phyloP scores from a whole-genome alignment of 2,113 vertebrate species.

The Sylvietta virens region DNA sequence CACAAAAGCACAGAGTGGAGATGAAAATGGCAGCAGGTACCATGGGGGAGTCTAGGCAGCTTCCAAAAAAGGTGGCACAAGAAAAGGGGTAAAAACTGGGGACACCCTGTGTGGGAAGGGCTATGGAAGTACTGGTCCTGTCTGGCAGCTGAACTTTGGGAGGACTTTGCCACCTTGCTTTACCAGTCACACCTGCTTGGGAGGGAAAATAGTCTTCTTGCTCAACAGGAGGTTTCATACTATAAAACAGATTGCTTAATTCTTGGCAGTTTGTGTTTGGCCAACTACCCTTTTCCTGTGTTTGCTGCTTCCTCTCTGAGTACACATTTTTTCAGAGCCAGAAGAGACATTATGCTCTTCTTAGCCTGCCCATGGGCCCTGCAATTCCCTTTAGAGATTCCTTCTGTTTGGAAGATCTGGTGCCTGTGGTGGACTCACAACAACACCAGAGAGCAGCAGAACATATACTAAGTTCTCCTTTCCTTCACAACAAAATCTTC shows the following conservation, averaged over 20 bases:
- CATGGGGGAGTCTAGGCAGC: neutral
- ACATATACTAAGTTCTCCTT: neutral
- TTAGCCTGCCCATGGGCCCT: neutral
- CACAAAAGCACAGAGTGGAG: neutral
- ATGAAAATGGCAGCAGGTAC: neutral
- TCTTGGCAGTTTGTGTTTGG: neutral
- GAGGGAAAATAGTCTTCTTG: neutral
- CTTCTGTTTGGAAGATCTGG: neutral
- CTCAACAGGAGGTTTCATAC: constrained; percentile 3
- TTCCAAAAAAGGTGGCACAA: neutral
- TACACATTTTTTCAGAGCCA: neutral
- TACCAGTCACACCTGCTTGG: neutral
- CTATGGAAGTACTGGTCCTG: neutral
- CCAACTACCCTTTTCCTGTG: neutral
- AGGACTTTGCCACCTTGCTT: neutral
- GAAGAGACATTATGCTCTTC: neutral
- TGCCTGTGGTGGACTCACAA: neutral
- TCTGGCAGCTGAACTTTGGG: neutral
- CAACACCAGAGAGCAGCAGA: neutral
- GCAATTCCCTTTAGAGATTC: neutral
- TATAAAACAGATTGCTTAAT: constrained; percentile 21
- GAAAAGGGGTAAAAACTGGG: neutral
- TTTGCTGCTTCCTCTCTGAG: constrained; percentile 21
- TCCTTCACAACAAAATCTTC: neutral
- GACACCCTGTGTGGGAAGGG: neutral